Base-by-base conservation (phyloP, 2,888 invertebrate species). In the Drosophila barbarae region DNA sequence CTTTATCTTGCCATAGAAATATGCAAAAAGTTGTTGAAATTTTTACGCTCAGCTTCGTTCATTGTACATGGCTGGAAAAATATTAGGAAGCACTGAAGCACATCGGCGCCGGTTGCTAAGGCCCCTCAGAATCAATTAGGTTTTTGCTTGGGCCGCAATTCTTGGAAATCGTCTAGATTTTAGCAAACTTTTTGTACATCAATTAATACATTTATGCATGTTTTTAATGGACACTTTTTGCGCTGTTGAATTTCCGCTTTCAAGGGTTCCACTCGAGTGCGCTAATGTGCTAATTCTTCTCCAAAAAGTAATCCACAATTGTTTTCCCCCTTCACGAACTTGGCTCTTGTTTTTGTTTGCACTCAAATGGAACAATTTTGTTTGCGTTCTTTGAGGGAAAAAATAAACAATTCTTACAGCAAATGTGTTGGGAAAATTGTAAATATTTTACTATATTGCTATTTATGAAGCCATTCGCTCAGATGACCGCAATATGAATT, bases 141-240 rank as follows among this genome's bases (percentile, higher is more conserved):
- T 69, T 52, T 60, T 44, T 63, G 46, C 42, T 32, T 72, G 73
- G 41, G 67, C 60, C 30, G 63, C 57, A 41, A 9, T 65, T 63
- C 60, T 35, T 44, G 42, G 46, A 55, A 69, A 69, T 60, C 18
- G 32, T 32, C 18, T 10, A 23, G 38, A 54, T 56, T 56, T 79
- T 35, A 21, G 63, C 59, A 63, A 73, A 61, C 67, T 68, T 55
- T 53, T 49, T 53, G 30, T 47, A 28, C 35, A 52, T 60, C 78
- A 78, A 84, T 78, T 81, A 84, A 78, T 72, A 58, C 61, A 56
- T 71, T 53, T 59, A 59, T 71, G 66, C 59, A 56, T 56, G 66
- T 82, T 71, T 69, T 41, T 76, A 82, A 78, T 84, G 75, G 78
- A 84, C 84, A 79, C 72, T 84, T 79, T 79, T 84, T 74, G 83